phyloP scores from a whole-genome alignment of 2,113 vertebrate species.

The Esox niger region DNA sequence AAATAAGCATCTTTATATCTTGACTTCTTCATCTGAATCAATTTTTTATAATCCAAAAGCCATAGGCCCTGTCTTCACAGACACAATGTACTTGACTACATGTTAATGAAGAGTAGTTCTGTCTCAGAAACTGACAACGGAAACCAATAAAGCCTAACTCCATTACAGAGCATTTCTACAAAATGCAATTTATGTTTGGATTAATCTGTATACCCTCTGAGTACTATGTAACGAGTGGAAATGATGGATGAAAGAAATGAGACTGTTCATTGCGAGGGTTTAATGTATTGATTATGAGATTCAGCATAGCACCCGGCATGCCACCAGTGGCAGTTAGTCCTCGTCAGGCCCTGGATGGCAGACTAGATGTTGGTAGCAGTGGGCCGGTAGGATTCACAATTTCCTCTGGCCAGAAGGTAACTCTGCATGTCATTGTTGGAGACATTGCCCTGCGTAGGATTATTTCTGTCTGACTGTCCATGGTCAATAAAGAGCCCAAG shows the following conservation, averaged over 20 bases:
- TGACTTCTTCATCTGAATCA: neutral
- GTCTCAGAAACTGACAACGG: neutral
- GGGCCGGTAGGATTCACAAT: no score
- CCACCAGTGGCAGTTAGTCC: no score
- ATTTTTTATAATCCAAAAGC: neutral
- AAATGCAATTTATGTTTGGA: neutral
- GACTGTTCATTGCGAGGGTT: constrained; percentile 14
- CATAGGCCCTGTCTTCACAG: neutral
- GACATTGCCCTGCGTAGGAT: no score
- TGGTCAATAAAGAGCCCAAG: no score
- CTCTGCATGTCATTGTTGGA: no score
- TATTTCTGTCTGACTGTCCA: no score
- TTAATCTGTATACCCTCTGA: neutral
- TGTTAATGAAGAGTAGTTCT: neutral
- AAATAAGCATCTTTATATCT: no score
- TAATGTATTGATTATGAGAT: no score
- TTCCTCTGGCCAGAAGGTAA: no score
- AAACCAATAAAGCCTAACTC: neutral
- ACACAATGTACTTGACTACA: neutral
- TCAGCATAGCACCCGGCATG: no score
- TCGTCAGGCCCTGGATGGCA: no score
- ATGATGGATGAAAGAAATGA: constrained; percentile 9
- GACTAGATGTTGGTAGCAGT: no score
- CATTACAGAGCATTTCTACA: neutral
- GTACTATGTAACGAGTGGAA: constrained; percentile 11